These are phyloP conservation scores for Propithecus deckenii DNA, from an alignment of 2,797 vertebrate species.

Conservation along the genomic window DNA sequence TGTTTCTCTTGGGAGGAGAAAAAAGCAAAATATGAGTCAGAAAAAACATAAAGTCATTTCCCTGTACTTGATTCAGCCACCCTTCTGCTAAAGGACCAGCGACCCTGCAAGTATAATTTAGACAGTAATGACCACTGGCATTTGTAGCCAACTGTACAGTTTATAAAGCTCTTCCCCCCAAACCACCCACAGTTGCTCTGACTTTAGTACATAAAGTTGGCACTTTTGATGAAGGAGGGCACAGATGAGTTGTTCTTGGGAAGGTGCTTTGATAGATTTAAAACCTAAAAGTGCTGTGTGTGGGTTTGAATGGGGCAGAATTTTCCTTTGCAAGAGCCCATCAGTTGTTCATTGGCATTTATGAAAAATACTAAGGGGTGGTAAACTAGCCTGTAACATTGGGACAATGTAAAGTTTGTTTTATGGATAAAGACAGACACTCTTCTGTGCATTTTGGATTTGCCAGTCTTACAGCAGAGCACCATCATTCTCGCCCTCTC, in stretches of 20 bases:
- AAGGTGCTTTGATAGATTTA: not conserved
- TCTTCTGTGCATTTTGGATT: not conserved
- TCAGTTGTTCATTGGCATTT: not conserved
- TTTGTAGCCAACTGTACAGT: not conserved
- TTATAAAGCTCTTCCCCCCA: not conserved
- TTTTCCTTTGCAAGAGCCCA: not conserved
- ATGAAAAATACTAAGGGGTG: not conserved
- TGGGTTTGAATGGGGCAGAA: not conserved
- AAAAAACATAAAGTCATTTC: constrained; percentile 43
- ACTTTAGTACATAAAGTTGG: not conserved
- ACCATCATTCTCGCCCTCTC: not conserved
- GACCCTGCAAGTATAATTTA: not conserved
- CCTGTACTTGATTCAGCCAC: not conserved
- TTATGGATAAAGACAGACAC: not conserved
- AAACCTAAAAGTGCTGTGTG: not conserved
- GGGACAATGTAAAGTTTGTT: not conserved
- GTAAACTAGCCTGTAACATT: not conserved
- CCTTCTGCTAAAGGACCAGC: not conserved
- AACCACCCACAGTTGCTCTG: not conserved
- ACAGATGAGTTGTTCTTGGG: not conserved
- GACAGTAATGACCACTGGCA: not conserved
- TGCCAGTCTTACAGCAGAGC: not conserved
- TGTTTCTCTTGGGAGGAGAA: constrained; percentile 66
- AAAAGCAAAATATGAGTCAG: constrained; percentile 68
- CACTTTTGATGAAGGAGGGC: not conserved